These are phyloP conservation scores for Halocynthia roretzi DNA, from an alignment of 23 tunicate species.

Conservation along the genomic window DNA sequence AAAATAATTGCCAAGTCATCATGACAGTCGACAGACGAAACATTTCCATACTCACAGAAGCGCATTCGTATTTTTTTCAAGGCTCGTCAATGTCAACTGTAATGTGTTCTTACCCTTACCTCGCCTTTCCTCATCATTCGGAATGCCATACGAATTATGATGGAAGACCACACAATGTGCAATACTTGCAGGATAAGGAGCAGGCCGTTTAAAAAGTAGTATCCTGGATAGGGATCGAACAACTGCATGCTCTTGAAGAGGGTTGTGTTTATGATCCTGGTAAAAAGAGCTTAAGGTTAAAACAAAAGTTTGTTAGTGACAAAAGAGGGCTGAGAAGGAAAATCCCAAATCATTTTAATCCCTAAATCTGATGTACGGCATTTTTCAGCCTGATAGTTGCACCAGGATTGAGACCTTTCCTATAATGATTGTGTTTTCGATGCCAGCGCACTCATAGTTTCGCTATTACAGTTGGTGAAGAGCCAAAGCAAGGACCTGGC, in stretches of 20 bases:
- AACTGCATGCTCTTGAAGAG: constrained; percentile 24
- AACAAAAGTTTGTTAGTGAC: not conserved
- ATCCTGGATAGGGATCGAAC: constrained; percentile 28
- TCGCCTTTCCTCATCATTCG: constrained; percentile 2
- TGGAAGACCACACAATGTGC: constrained; percentile 19
- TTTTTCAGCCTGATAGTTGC: too few species aligned
- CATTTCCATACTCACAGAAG: constrained; percentile 8
- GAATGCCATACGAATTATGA: constrained; percentile 25
- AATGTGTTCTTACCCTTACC: constrained; percentile 30
- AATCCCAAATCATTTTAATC: too few species aligned
- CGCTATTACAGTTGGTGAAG: too few species aligned
- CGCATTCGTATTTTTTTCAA: not conserved
- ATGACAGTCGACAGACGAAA: too few species aligned
- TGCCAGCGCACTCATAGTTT: too few species aligned
- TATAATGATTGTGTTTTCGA: too few species aligned
- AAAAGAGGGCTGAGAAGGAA: not conserved
- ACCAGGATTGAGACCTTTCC: too few species aligned
- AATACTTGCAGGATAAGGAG: constrained; percentile 14
- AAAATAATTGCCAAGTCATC: too few species aligned
- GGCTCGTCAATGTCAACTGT: not conserved
- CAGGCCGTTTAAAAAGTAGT: constrained; percentile 25
- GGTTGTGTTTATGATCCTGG: constrained; percentile 30
- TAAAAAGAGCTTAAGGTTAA: not conserved
- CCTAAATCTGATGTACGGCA: too few species aligned
- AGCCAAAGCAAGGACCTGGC: too few species aligned